Conservation (phyloP, 2,113 vertebrate genomes). For the Nanger granti region DNA sequence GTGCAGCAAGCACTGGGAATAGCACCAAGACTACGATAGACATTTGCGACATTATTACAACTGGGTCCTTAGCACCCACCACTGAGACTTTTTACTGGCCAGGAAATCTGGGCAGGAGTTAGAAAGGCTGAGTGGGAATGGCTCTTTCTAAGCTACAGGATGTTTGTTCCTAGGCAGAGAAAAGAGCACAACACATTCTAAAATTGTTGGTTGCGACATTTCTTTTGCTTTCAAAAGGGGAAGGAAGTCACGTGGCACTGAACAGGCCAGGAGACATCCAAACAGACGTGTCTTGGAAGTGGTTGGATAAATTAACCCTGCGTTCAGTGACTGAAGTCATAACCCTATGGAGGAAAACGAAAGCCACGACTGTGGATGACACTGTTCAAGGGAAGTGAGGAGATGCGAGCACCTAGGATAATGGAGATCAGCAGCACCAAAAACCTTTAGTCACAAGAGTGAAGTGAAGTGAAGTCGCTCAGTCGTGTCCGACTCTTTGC, state of each 20-base stretch:
- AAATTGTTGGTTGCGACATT: neutral
- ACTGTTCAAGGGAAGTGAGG: neutral
- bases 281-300: neutral
- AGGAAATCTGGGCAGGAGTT: neutral
- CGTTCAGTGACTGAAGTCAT: neutral
- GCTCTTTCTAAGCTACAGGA: neutral
- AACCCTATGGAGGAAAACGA: neutral
- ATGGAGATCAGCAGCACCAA: neutral
- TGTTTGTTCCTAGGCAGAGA: neutral
- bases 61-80: neutral
- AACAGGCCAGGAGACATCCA: neutral
- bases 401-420: too few relatives aligned
- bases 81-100: neutral
- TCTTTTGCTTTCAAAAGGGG: neutral
- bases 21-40: neutral
- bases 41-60: neutral
- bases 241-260: neutral
- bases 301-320: neutral
- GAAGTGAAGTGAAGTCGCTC: too few relatives aligned
- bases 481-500: too few relatives aligned
- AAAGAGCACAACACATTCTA: neutral
- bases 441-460: neutral
- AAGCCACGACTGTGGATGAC: neutral
- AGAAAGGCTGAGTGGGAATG: neutral
- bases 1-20: neutral